Evolutionary conservation across 2,113 vertebrate species (phyloP).

Genomic region (Sylvicapra grimmia): DNA sequence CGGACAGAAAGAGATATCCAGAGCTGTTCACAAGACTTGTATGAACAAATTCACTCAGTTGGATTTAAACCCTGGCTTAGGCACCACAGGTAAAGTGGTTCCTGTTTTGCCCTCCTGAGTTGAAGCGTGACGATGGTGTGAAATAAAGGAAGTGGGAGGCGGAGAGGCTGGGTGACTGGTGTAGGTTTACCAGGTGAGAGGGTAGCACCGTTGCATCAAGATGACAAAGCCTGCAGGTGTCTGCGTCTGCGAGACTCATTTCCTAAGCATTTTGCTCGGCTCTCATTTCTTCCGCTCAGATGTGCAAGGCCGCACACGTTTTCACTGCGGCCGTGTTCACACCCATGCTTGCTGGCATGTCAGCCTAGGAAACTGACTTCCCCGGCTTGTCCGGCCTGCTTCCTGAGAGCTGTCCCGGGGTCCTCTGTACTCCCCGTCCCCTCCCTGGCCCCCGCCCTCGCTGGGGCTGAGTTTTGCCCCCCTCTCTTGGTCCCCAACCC

Average conservation of each 20-base stretch:
- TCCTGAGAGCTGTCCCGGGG: neutral
- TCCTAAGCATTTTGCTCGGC: neutral
- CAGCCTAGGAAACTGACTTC: neutral
- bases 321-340: neutral
- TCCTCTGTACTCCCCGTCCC: neutral
- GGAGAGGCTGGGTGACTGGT: fast-evolving
- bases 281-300: conserved; percentile 20
- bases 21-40: neutral
- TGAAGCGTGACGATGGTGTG: neutral
- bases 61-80: neutral
- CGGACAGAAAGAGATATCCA: too few relatives aligned
- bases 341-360: neutral
- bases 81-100: neutral
- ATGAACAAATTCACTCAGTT: neutral
- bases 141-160: too few relatives aligned
- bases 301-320: neutral
- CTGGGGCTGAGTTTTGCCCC: neutral
- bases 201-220: neutral
- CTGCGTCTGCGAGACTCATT: too few relatives aligned
- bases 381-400: neutral
- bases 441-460: neutral
- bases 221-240: too few relatives aligned
- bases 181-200: neutral
- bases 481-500: neutral
- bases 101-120: neutral